Evolutionary conservation across 2,888 invertebrate genomes (phyloP).

Genomic region (Dynastes hyllus): DNA sequence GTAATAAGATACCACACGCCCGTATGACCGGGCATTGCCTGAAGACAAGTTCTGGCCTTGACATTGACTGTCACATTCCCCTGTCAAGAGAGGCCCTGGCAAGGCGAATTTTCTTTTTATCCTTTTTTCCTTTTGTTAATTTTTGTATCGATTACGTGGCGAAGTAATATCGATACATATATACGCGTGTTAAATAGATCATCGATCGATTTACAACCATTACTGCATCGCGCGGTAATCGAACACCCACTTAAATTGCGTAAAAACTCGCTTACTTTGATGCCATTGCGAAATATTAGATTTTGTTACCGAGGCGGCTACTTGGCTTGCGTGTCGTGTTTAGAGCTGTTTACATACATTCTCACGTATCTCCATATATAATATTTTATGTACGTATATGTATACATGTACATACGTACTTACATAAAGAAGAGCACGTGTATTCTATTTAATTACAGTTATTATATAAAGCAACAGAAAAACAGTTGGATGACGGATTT

Average conservation of each 20-base stretch:
- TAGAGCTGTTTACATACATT: not conserved
- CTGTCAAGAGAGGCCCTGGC: constrained; percentile 51
- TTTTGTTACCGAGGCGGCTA: constrained; percentile 6
- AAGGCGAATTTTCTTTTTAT: constrained; percentile 40
- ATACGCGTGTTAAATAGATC: constrained; percentile 15
- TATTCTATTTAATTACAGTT: constrained; percentile 40
- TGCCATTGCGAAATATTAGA: not conserved
- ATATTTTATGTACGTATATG: constrained; percentile 1
- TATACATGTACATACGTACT: not conserved
- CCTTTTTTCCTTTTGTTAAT: not conserved
- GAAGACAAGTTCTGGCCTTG: constrained; percentile 55
- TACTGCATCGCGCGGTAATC: constrained; percentile 20
- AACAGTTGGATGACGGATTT: constrained; percentile 40
- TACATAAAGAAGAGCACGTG: constrained; percentile 31
- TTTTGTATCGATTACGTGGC: constrained; percentile 27
- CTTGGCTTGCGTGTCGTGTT: constrained; percentile 4
- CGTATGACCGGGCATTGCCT: constrained; percentile 51
- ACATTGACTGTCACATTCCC: constrained; percentile 53
- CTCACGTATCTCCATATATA: not conserved
- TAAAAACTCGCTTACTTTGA: not conserved
- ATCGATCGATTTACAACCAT: constrained; percentile 23
- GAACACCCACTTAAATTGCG: constrained; percentile 15
- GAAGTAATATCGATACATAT: not conserved
- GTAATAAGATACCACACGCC: constrained; percentile 51
- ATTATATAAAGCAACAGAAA: constrained; percentile 31